phyloP scores from a whole-genome alignment of 1,140 invertebrate genomes.

The Spodoptera litura region DNA sequence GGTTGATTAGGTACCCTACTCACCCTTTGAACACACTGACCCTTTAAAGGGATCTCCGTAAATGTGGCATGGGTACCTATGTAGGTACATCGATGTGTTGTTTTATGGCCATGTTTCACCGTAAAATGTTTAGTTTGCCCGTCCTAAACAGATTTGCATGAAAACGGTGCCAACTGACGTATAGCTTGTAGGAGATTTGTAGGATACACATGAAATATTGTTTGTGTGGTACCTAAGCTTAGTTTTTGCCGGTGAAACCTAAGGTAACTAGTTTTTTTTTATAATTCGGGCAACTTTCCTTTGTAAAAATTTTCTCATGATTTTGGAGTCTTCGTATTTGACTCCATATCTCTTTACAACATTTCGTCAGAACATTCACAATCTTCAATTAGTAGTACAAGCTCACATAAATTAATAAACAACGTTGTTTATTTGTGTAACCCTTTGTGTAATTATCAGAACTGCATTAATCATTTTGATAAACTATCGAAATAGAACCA shows the following conservation, averaged over 20 bases:
- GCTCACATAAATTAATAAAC: conserved; percentile 1
- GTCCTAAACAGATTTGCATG: conserved; percentile 22
- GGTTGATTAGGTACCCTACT: conserved; percentile 30
- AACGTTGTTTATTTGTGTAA: conserved; percentile 25
- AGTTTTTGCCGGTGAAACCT: background rate
- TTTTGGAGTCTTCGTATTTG: too few relatives aligned
- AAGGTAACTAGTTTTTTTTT: background rate
- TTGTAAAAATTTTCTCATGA: too few relatives aligned
- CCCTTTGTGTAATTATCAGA: conserved; percentile 29
- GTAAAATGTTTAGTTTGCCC: conserved; percentile 45
- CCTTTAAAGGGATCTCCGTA: conserved; percentile 8
- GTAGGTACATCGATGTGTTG: conserved; percentile 19
- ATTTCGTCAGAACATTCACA: background rate
- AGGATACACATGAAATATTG: conserved; percentile 29
- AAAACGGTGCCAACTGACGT: conserved; percentile 36
- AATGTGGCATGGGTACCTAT: too few relatives aligned
- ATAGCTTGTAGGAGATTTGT: conserved; percentile 32
- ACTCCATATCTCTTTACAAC: too few relatives aligned
- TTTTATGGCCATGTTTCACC: conserved; percentile 10
- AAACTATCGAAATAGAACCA: background rate
- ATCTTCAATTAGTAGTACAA: background rate
- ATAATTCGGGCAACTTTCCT: too few relatives aligned
- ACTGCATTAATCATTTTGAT: conserved; percentile 36
- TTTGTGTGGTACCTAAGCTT: background rate
- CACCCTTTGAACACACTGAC: conserved; percentile 30